Conservation (phyloP, 2,888 invertebrate genomes). For the Dryomyza anilis region DNA sequence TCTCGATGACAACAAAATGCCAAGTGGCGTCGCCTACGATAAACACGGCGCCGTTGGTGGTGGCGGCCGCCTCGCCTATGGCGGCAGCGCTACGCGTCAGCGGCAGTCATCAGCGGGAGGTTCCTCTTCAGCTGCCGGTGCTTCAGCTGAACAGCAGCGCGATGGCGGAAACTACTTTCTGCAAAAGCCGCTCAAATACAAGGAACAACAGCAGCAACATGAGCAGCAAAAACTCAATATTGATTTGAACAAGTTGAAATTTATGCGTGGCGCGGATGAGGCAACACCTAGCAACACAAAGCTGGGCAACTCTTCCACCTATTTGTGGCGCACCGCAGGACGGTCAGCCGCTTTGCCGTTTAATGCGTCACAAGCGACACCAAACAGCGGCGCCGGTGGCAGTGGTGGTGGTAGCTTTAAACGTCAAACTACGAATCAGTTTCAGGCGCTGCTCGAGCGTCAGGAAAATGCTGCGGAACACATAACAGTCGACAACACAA, state of each 20-base stretch:
- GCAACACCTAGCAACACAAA: slow-evolving; percentile 42
- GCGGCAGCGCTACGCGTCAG: not conserved
- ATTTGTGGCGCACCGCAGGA: slow-evolving; percentile 47
- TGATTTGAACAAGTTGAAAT: slow-evolving; percentile 52
- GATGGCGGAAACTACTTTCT: slow-evolving; percentile 47
- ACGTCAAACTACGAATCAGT: slow-evolving; percentile 30
- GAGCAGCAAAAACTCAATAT: slow-evolving; percentile 47
- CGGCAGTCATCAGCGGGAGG: too few species aligned
- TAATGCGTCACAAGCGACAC: not conserved
- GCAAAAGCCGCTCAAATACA: slow-evolving; percentile 44
- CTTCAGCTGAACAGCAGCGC: too few species aligned
- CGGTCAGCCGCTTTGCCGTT: slow-evolving; percentile 27
- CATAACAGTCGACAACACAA: slow-evolving; percentile 25
- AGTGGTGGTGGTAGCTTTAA: not conserved
- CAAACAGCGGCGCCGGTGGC: not conserved
- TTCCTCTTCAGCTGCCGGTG: too few species aligned
- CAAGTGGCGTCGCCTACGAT: not conserved
- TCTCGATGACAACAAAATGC: not conserved
- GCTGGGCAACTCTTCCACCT: slow-evolving; percentile 45
- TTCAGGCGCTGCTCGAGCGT: slow-evolving; percentile 35
- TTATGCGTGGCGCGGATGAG: slow-evolving; percentile 43
- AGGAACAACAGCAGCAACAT: slow-evolving; percentile 36
- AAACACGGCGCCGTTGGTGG: slow-evolving; percentile 5
- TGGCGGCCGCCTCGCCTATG: slow-evolving; percentile 11
- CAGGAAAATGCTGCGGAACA: slow-evolving; percentile 28